Percentiles rank a stretch among this genome's conserved stretches.
These are phyloP conservation scores for Orbicella faveolata DNA, from an alignment of 64 coral and sea anemone species.

Conservation along the genomic window DNA sequence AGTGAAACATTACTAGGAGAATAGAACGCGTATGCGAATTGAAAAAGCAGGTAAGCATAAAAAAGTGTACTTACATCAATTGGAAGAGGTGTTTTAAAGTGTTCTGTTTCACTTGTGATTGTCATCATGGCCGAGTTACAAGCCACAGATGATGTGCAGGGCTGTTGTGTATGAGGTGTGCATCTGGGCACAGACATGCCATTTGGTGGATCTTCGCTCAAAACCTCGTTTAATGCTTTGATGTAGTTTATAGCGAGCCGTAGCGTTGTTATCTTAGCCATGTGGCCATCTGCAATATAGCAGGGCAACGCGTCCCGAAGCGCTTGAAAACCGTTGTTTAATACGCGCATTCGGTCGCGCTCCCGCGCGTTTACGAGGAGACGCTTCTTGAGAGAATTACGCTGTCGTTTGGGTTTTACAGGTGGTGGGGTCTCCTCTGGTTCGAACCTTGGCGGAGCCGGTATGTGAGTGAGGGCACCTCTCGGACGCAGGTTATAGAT, in stretches of 20 bases:
- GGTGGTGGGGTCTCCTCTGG: conserved; percentile 43
- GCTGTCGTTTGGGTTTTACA: conserved; percentile 82
- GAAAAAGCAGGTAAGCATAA: too few relatives aligned
- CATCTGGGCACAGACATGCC: not conserved
- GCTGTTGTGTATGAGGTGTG: not conserved
- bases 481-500: conserved; percentile 96
- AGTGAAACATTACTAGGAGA: not conserved
- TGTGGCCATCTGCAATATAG: conserved; percentile 99
- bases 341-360: conserved; percentile 86
- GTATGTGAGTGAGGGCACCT: conserved; percentile 29
- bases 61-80: conserved; percentile 24
- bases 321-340: conserved; percentile 93
- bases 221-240: conserved; percentile 92
- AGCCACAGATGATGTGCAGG: not conserved
- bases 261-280: conserved; percentile 97
- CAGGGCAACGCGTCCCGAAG: conserved; percentile 93
- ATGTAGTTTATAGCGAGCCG: conserved; percentile 98
- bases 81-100: conserved; percentile 17
- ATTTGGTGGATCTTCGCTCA: conserved; percentile 56
- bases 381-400: conserved; percentile 93
- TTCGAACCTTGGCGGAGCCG: conserved; percentile 51
- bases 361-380: conserved; percentile 94
- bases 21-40: not conserved
- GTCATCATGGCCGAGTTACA: not conserved
- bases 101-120: not conserved